A percentile compares a stretch with the other conserved stretches of the same genome.
These are phyloP conservation scores for Petrocephalus zakoni DNA, from an alignment of 2,113 vertebrate species.

Conservation along the genomic window DNA sequence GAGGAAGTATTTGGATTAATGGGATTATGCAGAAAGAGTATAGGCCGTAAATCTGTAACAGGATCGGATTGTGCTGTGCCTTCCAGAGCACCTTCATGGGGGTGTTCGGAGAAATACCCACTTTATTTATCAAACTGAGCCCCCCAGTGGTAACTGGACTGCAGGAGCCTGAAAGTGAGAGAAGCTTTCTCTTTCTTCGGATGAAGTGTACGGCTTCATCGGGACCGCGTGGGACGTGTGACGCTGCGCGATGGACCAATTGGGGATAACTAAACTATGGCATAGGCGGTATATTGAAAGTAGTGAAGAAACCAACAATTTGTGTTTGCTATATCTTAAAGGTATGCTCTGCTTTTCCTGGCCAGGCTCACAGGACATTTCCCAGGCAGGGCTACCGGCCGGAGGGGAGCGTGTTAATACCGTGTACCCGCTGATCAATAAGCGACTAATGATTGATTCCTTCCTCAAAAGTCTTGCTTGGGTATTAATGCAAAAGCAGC, in stretches of 20 bases:
- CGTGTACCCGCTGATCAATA: not conserved
- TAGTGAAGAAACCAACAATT: not conserved
- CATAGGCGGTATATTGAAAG: not conserved
- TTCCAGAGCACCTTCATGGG: not conserved
- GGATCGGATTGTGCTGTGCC: not conserved
- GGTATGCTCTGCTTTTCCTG: not conserved
- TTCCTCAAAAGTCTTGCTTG: not conserved
- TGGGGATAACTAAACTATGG: not conserved
- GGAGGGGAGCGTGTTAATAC: not conserved
- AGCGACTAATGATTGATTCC: not conserved
- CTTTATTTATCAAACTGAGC: not conserved
- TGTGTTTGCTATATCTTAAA: not conserved
- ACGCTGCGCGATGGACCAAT: not conserved
- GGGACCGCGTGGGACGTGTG: not conserved
- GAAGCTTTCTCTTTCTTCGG: not conserved
- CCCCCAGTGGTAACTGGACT: not conserved
- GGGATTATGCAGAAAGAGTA: not conserved
- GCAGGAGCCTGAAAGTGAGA: not conserved
- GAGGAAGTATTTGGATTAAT: constrained; percentile 10
- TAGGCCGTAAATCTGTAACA: not conserved
- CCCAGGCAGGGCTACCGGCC: not conserved
- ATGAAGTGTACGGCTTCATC: not conserved
- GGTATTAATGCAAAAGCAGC: not conserved
- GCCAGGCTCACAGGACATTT: not conserved
- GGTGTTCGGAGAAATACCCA: not conserved